Percentiles rank a stretch among this genome's conserved stretches.
phyloP scores from a whole-genome alignment of 2,888 invertebrate species.

The Heliconius hortense region DNA sequence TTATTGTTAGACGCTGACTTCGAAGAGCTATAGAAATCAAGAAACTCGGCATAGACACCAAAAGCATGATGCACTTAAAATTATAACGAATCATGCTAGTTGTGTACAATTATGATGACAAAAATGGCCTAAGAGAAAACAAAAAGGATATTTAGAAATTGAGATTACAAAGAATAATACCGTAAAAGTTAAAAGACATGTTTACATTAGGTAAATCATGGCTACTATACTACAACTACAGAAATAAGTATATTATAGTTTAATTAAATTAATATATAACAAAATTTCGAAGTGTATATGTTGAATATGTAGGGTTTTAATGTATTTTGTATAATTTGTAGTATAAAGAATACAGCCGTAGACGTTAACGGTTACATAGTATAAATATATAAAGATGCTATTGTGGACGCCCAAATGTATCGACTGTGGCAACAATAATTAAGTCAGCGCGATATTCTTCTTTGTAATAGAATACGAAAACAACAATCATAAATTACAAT shows the following conservation, averaged over 20 bases:
- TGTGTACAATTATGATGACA: constrained; percentile 63
- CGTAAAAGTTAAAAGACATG: constrained; percentile 43
- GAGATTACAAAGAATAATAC: constrained; percentile 66
- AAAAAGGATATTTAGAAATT: constrained; percentile 53
- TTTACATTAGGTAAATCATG: not conserved
- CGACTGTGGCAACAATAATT: not conserved
- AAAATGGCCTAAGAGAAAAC: constrained; percentile 56
- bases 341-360: not conserved
- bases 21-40: constrained; percentile 37
- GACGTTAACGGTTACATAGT: not conserved
- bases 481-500: constrained; percentile 53
- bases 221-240: constrained; percentile 1
- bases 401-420: not conserved
- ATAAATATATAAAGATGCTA: not conserved
- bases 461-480: constrained; percentile 57
- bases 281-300: not conserved
- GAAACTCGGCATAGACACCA: constrained; percentile 70
- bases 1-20: constrained; percentile 14
- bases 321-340: constrained; percentile 3
- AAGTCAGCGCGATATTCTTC: constrained; percentile 60
- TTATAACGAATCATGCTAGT: constrained; percentile 72
- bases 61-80: constrained; percentile 76
- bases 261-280: not conserved
- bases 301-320: not conserved
- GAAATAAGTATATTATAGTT: not conserved